phyloP scores from a whole-genome alignment of 1,140 invertebrate genomes.

The Penaeus japonicus region DNA sequence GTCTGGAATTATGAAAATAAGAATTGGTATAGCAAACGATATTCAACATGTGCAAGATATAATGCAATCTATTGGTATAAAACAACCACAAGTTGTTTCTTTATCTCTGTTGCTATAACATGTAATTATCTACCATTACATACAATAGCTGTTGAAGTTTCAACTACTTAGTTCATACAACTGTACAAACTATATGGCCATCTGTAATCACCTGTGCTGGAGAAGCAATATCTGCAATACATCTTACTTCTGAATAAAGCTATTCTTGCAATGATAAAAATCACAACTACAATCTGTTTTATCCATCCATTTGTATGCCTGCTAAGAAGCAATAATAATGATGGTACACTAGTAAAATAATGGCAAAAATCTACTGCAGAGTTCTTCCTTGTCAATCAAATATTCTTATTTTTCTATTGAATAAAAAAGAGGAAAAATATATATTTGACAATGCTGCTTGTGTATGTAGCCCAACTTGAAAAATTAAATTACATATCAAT shows the following conservation, averaged over 20 bases:
- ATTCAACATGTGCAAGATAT: constrained; percentile 40
- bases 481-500: too few species aligned
- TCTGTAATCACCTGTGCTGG: neutral
- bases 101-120: constrained; percentile 33
- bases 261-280: too few species aligned
- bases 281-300: too few species aligned
- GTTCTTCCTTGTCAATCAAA: too few species aligned
- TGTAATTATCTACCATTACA: neutral
- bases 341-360: too few species aligned
- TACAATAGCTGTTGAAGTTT: constrained; percentile 15
- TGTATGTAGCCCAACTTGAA: too few species aligned
- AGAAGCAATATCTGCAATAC: constrained; percentile 22
- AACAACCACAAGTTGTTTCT: constrained; percentile 28
- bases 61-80: constrained; percentile 38
- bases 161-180: constrained; percentile 15
- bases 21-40: constrained; percentile 36
- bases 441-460: too few species aligned
- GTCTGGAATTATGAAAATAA: constrained; percentile 41
- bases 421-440: too few species aligned
- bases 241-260: neutral
- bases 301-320: too few species aligned
- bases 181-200: constrained; percentile 28
- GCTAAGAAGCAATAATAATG: too few species aligned
- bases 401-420: too few species aligned
- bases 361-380: too few species aligned